Conservation (phyloP, 2,888 invertebrate genomes). For the Campaea margaritaria region DNA sequence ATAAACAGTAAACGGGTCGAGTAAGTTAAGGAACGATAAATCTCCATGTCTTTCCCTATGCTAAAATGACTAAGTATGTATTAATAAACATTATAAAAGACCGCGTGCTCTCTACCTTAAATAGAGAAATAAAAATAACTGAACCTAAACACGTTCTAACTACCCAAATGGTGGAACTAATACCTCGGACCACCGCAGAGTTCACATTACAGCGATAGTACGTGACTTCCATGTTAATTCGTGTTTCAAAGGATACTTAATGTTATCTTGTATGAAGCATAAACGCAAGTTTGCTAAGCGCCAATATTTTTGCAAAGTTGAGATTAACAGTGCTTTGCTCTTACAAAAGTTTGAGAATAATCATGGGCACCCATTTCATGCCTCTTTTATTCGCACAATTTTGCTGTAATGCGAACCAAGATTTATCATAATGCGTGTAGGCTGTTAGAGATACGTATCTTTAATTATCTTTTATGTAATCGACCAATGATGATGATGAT, state of each 20-base stretch:
- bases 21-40: too few species aligned
- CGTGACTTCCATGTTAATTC: constrained; percentile 41
- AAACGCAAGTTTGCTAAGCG: constrained; percentile 2
- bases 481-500: too few species aligned
- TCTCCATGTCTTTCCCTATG: background rate
- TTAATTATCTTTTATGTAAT: too few species aligned
- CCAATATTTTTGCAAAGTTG: constrained; percentile 6
- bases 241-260: constrained; percentile 23
- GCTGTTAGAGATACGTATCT: too few species aligned
- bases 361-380: too few species aligned
- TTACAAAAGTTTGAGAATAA: background rate
- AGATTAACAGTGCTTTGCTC: background rate
- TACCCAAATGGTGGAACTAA: constrained; percentile 37
- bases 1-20: too few species aligned
- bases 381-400: too few species aligned
- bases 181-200: constrained; percentile 48
- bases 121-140: constrained; percentile 31
- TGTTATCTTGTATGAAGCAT: constrained; percentile 18
- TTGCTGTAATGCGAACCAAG: too few species aligned
- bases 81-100: background rate
- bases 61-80: background rate
- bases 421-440: too few species aligned
- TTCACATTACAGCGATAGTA: constrained; percentile 33
- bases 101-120: constrained; percentile 12
- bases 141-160: constrained; percentile 7